Base-by-base conservation (phyloP, 2,888 invertebrate species). In the Rhingia campestris region DNA sequence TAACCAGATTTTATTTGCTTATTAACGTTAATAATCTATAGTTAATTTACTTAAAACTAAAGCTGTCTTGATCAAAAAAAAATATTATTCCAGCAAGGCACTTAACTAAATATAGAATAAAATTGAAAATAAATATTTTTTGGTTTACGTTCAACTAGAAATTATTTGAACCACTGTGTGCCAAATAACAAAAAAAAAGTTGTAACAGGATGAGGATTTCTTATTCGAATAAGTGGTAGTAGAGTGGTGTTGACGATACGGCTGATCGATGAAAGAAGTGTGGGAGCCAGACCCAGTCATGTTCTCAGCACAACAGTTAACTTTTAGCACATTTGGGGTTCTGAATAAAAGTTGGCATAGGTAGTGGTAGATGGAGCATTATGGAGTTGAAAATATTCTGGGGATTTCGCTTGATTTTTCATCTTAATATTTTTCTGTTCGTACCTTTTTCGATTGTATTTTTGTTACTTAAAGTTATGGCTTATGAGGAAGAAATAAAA, bases 271-370 rank as follows among this genome's bases (percentile, higher is more conserved):
- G 49, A 69, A 69, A 47, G 37, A 37, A 30, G 58, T 69, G 69
- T 58, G 69, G 49, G 69, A 58, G 45, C 9, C 37, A 22, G 6
- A 35, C 30, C 41, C 3, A 30, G 64, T 32, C 22, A 22, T 22
- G 22, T 22, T 22, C 22, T 2, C 22, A 22, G 22, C 22, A 22
- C 22, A 22, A 2, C 22, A 22, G 22, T 22, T 22, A 22, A 67
- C 49, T 56, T 58, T 47, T 53, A 54, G 37, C 30, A 73, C 37
- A 6, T 53, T 49, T 10, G 41, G 12, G 32, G 10, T 70, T 58
- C 64, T 22, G 5, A 54, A 43, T 54, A 63, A 74, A 80, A 80
- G 74, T 80, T 80, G 80, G 49, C 61, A 69, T 74, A 80, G 80
- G 74, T 80, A 74, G 22, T 22, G 1, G 2, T 22, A 22, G 1